Percentiles rank a stretch among this genome's conserved stretches.
These are phyloP conservation scores for Lycopodina hypogea DNA, from an alignment of 37 sponge, comb jelly and placozoan species.

Conservation along the genomic window DNA sequence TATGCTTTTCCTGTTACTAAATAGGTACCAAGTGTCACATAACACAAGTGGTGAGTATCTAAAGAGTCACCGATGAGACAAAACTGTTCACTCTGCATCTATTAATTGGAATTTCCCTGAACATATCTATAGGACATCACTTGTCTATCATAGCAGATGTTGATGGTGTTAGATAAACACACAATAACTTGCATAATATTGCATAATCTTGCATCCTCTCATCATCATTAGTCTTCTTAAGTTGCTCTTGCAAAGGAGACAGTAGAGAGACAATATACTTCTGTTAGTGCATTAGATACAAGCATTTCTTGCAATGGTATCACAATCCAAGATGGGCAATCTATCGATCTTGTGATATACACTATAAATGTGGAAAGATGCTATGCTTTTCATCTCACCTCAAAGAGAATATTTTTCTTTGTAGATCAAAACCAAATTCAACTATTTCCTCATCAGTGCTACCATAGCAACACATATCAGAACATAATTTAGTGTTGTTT, in stretches of 20 bases:
- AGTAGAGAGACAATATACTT: constrained; percentile 66
- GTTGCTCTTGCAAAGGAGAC: constrained; percentile 23
- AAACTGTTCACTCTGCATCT: constrained; percentile 69
- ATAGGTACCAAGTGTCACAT: constrained; percentile 47
- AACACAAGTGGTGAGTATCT: constrained; percentile 35
- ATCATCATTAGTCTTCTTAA: not conserved
- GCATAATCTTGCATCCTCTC: no score
- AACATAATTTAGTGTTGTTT: not conserved
- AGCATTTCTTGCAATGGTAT: not conserved
- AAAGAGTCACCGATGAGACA: constrained; percentile 68
- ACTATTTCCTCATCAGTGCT: not conserved
- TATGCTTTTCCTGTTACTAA: not conserved
- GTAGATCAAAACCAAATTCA: not conserved
- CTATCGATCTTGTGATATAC: constrained; percentile 73
- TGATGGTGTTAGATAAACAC: constrained; percentile 30
- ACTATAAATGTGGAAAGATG: constrained; percentile 76
- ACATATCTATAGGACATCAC: constrained; percentile 81
- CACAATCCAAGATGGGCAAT: not conserved
- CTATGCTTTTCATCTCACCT: constrained; percentile 43
- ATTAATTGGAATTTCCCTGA: constrained; percentile 51
- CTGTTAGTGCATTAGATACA: constrained; percentile 16
- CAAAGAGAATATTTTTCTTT: constrained; percentile 25
- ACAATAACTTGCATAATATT: not conserved
- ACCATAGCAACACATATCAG: not conserved
- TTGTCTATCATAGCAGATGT: constrained; percentile 45